A percentile compares a stretch with the other conserved stretches of the same genome.
Evolutionary conservation across 2,888 invertebrate genomes (phyloP).

Genomic region (Malacosoma neustria): DNA sequence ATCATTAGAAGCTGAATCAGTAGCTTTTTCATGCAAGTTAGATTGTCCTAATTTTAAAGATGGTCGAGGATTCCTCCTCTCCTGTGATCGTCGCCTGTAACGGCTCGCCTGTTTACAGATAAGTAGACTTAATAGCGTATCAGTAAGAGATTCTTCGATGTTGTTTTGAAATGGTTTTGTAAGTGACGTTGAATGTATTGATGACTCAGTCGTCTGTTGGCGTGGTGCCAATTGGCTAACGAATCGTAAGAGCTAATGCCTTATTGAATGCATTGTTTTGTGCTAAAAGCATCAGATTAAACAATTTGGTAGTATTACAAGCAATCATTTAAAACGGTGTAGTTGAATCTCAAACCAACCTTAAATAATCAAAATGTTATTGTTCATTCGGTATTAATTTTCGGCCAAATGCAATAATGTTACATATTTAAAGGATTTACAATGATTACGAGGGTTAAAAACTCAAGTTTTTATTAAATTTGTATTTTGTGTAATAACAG

Average conservation of each 20-base stretch:
- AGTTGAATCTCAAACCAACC: too few species aligned
- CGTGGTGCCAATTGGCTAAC: constrained; percentile 39
- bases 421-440: too few species aligned
- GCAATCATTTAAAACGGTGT: too few species aligned
- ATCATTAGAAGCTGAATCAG: constrained; percentile 19
- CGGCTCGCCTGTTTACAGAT: constrained; percentile 67
- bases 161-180: neutral
- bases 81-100: constrained; percentile 58
- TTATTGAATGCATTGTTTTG: constrained; percentile 49
- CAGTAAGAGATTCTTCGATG: constrained; percentile 7
- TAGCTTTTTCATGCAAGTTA: constrained; percentile 21
- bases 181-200: constrained; percentile 30
- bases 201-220: constrained; percentile 45
- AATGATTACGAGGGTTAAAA: too few species aligned
- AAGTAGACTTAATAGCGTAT: constrained; percentile 25
- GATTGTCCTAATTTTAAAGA: neutral
- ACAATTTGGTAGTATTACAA: too few species aligned
- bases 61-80: constrained; percentile 34
- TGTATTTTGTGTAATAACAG: too few species aligned
- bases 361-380: too few species aligned
- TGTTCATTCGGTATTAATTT: too few species aligned
- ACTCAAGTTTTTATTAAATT: too few species aligned
- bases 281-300: constrained; percentile 14
- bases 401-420: too few species aligned
- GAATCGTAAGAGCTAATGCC: constrained; percentile 34